A percentile compares a stretch with the other conserved stretches of the same genome.
Conservation (phyloP, 37 sponge, comb jelly and placozoan species). For the Trichoplax adhaerens region DNA sequence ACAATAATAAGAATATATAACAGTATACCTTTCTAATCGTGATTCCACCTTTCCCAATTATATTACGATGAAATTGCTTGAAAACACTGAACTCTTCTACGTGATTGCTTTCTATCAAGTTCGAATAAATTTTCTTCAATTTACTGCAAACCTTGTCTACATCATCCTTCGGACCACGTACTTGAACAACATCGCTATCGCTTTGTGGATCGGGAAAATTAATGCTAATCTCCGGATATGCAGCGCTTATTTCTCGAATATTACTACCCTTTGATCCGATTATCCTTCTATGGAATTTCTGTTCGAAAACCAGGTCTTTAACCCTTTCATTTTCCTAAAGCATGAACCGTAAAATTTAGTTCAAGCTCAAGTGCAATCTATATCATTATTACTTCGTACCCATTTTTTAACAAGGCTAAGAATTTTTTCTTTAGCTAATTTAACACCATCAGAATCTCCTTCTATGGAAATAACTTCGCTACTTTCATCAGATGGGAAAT, state of each 20-base stretch:
- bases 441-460: conserved; percentile 62
- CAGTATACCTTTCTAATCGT: conserved; percentile 37
- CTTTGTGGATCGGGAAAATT: conserved; percentile 43
- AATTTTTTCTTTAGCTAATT: conserved; percentile 52
- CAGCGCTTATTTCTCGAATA: conserved; percentile 43
- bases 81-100: too few species aligned
- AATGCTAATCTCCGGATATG: background rate
- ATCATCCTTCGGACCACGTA: conserved; percentile 71
- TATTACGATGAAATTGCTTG: conserved; percentile 66
- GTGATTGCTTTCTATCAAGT: conserved; percentile 23
- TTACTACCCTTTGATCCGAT: conserved; percentile 73
- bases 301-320: conserved; percentile 61
- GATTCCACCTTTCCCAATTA: conserved; percentile 76
- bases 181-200: conserved; percentile 45
- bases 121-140: conserved; percentile 36
- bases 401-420: conserved; percentile 51
- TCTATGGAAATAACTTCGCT: conserved; percentile 61
- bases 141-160: conserved; percentile 46
- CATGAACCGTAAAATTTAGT: background rate
- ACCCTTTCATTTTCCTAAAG: conserved; percentile 38
- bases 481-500: conserved; percentile 42
- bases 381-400: conserved; percentile 11
- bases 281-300: conserved; percentile 57
- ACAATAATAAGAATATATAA: too few species aligned
- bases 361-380: background rate